Percentiles rank a stretch among this genome's conserved stretches.
These are phyloP conservation scores for Crotalus helleri DNA, from an alignment of 2,113 vertebrate genomes.

Conservation along the genomic window DNA sequence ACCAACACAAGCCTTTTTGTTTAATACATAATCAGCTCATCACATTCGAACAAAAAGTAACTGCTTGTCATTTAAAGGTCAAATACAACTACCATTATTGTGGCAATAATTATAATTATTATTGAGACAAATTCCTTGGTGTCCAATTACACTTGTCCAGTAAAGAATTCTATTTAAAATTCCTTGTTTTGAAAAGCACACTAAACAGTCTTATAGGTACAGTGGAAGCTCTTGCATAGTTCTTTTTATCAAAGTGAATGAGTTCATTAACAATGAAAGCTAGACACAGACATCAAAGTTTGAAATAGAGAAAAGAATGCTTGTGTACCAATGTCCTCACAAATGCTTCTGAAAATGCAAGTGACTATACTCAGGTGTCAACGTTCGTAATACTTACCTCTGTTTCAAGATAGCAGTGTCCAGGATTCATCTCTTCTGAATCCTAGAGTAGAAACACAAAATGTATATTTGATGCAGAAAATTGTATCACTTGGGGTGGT, in stretches of 20 bases:
- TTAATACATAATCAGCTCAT: slow-evolving; percentile 66
- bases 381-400: neutral
- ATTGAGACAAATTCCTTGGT: too few relatives aligned
- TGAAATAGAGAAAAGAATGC: slow-evolving; percentile 17
- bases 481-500: too few relatives aligned
- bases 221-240: slow-evolving; percentile 56
- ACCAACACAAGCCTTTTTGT: slow-evolving; percentile 60
- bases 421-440: neutral
- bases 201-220: slow-evolving; percentile 68
- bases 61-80: slow-evolving; percentile 71
- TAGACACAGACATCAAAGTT: slow-evolving; percentile 48
- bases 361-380: neutral
- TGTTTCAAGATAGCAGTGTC: neutral
- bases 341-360: slow-evolving; percentile 14
- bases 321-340: slow-evolving; percentile 13
- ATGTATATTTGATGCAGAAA: neutral
- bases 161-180: slow-evolving; percentile 36
- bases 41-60: slow-evolving; percentile 68
- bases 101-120: slow-evolving; percentile 11
- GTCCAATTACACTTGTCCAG: too few relatives aligned
- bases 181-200: slow-evolving; percentile 64
- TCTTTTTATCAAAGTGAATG: slow-evolving; percentile 63
- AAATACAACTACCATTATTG: slow-evolving; percentile 65
- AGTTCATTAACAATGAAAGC: slow-evolving; percentile 57
- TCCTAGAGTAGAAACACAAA: fast-evolving